These are phyloP conservation scores for Antitype chi DNA, from an alignment of 2,888 invertebrate genomes.

Conservation along the genomic window DNA sequence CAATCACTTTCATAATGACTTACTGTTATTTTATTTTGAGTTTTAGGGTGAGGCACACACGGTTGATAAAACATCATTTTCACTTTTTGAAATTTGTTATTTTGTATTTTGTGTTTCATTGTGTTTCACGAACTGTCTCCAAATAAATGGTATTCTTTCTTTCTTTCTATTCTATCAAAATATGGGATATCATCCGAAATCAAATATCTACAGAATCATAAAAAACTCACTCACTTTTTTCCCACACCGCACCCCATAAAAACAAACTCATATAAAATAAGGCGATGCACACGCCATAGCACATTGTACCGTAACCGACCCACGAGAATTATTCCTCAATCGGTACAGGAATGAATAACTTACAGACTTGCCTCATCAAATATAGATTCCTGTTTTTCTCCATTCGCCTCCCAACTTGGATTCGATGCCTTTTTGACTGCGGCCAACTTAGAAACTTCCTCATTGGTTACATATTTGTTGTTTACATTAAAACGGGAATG, in stretches of 20 bases:
- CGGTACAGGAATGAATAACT: conserved; percentile 76
- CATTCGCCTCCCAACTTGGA: conserved; percentile 47
- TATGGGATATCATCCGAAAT: conserved; percentile 8
- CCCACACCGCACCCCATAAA: conserved; percentile 34
- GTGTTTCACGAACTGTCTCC: too few relatives aligned
- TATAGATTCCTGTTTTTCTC: conserved; percentile 75
- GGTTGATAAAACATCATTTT: too few relatives aligned
- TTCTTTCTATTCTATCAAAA: neutral
- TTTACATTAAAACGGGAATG: conserved; percentile 32
- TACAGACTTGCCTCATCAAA: conserved; percentile 74
- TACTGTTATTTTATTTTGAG: neutral
- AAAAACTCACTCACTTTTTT: conserved; percentile 34
- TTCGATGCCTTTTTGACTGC: conserved; percentile 37
- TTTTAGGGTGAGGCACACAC: too few relatives aligned
- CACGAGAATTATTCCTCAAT: conserved; percentile 76
- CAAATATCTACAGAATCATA: conserved; percentile 20
- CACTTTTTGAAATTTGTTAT: too few relatives aligned
- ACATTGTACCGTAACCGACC: conserved; percentile 36
- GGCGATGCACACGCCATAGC: conserved; percentile 22
- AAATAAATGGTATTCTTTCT: too few relatives aligned
- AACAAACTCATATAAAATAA: conserved; percentile 38
- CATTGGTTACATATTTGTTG: conserved; percentile 44
- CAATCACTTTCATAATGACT: neutral
- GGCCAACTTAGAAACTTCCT: conserved; percentile 54
- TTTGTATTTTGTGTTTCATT: too few relatives aligned